Base-by-base conservation (phyloP, 2,888 invertebrate genomes). In the Crocallis elinguaria region DNA sequence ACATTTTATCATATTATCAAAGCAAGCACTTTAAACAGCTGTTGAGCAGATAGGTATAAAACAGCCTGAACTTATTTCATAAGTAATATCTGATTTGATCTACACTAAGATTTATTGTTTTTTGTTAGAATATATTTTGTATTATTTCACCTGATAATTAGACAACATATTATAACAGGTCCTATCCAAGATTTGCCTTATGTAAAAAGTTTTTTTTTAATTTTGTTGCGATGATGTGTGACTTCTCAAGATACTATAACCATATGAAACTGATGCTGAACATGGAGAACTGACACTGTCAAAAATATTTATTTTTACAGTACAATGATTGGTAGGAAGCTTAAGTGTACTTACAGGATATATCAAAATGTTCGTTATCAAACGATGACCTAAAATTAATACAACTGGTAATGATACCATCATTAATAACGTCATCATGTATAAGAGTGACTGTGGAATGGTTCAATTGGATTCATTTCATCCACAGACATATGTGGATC, bases 401-500 rank as follows among this genome's bases (percentile, higher is more conserved):
- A n/a, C n/a, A n/a, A 27, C 17, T 13, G 19, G 16, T 21, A 21
- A 21, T 32, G 17, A 23, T 41, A 16, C 2, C 0, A 32, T 11
- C n/a, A 9, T 9, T 14, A 9, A 37, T 13, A 11, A 30, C n/a
- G 23, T 13, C 21, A 36, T 35, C 7, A 11, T 29, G 27, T 37
- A 13, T 39, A 21, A 38, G n/a, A 17, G 33, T 49, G 49, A 21
- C 41, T 49, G 75, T 74, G 77, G 67, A 82, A 87, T 87, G 75
- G 88, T 87, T 86, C 80, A 88, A 83, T 73, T 82, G 77, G 74
- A 77, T 85, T 88, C 75, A 87, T 89, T 88, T 89, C 76, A 81
- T 90, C 78, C 90, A 78, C 91, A 91, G 91, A 92, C 77, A 69
- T 81, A 76, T 86, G 79, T 87, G 77, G 91, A 91, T 79, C 91